Percentiles rank a stretch among this genome's conserved stretches.
Conservation (phyloP, 2,888 invertebrate genomes). For the Ischnura elegans region DNA sequence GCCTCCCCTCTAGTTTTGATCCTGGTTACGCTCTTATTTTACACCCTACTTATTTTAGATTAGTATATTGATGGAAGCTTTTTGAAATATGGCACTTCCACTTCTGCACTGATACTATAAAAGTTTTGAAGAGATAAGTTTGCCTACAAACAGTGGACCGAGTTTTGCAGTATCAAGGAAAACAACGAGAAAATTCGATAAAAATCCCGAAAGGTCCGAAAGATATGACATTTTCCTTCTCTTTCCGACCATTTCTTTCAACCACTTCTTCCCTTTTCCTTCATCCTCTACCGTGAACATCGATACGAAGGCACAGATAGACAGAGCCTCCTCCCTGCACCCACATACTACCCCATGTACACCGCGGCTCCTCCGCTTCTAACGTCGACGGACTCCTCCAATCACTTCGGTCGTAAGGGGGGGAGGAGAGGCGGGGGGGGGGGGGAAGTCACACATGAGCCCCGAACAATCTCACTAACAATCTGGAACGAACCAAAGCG, state of each 20-base stretch:
- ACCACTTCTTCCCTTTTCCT: not conserved
- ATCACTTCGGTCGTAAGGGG: conserved; percentile 46
- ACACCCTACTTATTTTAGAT: too few relatives aligned
- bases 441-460: conserved; percentile 10
- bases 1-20: too few relatives aligned
- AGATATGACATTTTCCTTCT: not conserved
- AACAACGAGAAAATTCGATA: not conserved
- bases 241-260: not conserved
- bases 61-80: too few relatives aligned
- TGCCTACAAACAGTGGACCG: not conserved
- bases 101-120: too few relatives aligned
- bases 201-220: not conserved
- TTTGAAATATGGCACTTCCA: too few relatives aligned
- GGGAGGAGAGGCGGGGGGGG: too few relatives aligned
- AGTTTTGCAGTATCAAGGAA: not conserved
- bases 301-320: not conserved
- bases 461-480: conserved; percentile 62
- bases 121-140: too few relatives aligned
- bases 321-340: not conserved
- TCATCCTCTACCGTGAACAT: not conserved
- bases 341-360: not conserved
- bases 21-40: too few relatives aligned
- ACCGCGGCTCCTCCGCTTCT: not conserved
- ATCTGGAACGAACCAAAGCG: conserved; percentile 63
- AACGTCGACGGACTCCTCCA: not conserved